A percentile compares a stretch with the other conserved stretches of the same genome.
Conservation (phyloP, 2,888 invertebrate genomes). For the Brassicogethes aeneus region DNA sequence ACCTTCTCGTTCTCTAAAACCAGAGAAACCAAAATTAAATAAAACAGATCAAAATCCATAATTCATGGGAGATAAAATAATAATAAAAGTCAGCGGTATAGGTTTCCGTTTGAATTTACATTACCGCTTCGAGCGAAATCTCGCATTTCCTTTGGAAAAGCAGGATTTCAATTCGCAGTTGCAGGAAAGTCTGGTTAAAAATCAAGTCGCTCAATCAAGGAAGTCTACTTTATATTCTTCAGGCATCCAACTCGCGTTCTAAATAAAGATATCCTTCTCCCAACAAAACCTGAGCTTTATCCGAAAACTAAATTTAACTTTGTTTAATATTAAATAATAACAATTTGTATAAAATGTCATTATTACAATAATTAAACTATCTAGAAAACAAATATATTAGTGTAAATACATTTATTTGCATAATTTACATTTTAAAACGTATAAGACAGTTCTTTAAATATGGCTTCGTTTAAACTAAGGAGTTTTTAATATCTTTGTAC, state of each 20-base stretch:
- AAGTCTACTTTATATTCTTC: constrained; percentile 39
- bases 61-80: not conserved
- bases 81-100: not conserved
- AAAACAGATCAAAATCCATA: not conserved
- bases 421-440: no score
- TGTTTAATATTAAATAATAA: no score
- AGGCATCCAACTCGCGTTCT: constrained; percentile 35
- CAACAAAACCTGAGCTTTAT: constrained; percentile 1
- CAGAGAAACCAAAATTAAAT: no score
- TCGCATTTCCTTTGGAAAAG: constrained; percentile 23
- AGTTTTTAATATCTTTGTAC: no score
- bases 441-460: no score
- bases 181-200: constrained; percentile 39
- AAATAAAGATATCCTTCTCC: constrained; percentile 41
- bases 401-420: no score
- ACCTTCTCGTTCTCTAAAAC: no score
- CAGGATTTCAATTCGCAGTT: constrained; percentile 37
- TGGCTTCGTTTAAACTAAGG: no score
- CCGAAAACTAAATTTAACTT: not conserved
- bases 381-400: no score
- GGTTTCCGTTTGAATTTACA: not conserved
- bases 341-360: no score
- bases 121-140: constrained; percentile 28
- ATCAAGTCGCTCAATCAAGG: constrained; percentile 44
- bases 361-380: no score